Conservation (phyloP, 2,888 invertebrate species). For the Apeira syringaria region DNA sequence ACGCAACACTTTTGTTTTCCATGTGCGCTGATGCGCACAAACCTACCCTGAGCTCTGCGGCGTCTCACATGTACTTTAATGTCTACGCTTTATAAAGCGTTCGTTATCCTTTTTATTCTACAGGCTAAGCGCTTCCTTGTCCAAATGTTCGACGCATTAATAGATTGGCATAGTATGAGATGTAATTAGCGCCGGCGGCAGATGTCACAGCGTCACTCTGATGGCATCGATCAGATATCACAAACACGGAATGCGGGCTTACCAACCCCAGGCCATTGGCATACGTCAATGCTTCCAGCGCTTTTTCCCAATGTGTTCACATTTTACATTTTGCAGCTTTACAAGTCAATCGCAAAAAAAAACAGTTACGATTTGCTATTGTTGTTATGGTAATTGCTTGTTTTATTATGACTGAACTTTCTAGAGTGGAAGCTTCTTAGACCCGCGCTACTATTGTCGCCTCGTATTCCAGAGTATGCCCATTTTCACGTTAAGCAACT, state of each 20-base stretch:
- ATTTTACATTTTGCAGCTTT: no score
- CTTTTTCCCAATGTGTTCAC: no score
- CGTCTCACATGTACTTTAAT: conserved; percentile 39
- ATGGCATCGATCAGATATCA: conserved; percentile 10
- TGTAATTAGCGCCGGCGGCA: conserved; percentile 9
- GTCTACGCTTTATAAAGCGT: not conserved
- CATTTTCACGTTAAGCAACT: conserved; percentile 11
- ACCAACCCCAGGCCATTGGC: conserved; percentile 4
- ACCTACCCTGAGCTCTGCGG: conserved; percentile 57
- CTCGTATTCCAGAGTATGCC: conserved; percentile 3
- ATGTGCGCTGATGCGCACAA: conserved; percentile 38
- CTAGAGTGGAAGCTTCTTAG: not conserved
- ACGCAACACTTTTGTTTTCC: conserved; percentile 46
- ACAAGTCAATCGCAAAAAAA: no score
- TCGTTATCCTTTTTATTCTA: conserved; percentile 12
- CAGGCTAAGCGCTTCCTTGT: conserved; percentile 11
- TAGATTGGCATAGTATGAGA: conserved; percentile 1
- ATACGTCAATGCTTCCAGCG: conserved; percentile 7
- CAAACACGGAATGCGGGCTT: conserved; percentile 6
- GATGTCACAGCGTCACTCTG: conserved; percentile 4
- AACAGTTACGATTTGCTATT: no score
- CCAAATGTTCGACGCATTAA: conserved; percentile 9
- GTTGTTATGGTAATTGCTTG: no score
- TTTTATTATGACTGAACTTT: no score
- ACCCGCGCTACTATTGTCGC: conserved; percentile 1